phyloP scores from a whole-genome alignment of 2,797 vertebrate species.

The Pangasius djambal region DNA sequence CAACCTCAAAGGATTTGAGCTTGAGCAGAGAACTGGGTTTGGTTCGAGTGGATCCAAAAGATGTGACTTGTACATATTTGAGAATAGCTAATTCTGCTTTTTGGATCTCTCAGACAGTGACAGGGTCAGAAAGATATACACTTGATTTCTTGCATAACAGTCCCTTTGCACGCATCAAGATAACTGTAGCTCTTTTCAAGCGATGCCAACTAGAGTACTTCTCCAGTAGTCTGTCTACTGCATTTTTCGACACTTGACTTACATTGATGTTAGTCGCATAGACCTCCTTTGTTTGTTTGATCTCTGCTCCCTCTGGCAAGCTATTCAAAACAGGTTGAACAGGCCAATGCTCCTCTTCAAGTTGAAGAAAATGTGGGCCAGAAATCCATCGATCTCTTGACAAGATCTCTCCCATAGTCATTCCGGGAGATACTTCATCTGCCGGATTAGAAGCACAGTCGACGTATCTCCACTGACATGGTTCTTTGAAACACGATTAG shows the following conservation, averaged over 20 bases:
- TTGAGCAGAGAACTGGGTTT: conserved; percentile 10
- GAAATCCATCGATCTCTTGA: not conserved
- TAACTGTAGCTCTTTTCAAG: no score
- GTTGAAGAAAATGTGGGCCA: not conserved
- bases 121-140: not conserved
- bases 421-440: not conserved
- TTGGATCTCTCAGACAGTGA: conserved; percentile 10
- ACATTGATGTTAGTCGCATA: conserved; percentile 2
- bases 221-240: conserved; percentile 32
- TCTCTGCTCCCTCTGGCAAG: not conserved
- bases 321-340: not conserved
- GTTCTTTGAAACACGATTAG: not conserved
- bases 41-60: not conserved
- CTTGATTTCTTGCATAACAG: not conserved
- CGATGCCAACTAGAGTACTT: not conserved
- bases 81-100: conserved; percentile 25
- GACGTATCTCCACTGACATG: not conserved
- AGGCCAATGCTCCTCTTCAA: conserved; percentile 18
- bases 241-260: not conserved
- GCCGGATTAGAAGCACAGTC: not conserved
- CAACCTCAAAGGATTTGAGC: not conserved
- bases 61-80: conserved; percentile 1
- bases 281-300: not conserved
- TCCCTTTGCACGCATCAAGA: no score
- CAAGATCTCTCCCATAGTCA: not conserved